phyloP scores from a whole-genome alignment of 2,113 vertebrate genomes.

The Bucco capensis region DNA sequence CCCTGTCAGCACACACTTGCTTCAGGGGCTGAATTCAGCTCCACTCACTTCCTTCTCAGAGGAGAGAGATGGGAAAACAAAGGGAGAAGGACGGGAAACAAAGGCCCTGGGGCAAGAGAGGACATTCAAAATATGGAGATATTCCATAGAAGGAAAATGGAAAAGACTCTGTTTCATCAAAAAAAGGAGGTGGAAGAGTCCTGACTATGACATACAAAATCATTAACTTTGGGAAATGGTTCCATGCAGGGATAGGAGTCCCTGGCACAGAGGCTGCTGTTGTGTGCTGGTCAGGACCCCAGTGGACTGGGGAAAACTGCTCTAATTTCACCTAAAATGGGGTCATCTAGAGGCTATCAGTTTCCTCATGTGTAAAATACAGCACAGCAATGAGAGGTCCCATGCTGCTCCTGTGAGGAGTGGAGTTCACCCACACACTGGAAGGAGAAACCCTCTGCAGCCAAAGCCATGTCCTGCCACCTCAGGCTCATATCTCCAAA shows the following conservation, averaged over 20 bases:
- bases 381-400: background rate
- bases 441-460: background rate
- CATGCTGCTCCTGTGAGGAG: accelerated
- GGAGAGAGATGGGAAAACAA: background rate
- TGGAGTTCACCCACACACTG: accelerated
- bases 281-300: too few species aligned
- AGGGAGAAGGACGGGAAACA: background rate
- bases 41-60: background rate
- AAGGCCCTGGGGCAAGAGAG: background rate
- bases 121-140: background rate
- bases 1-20: background rate
- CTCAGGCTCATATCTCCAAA: accelerated
- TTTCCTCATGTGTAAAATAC: background rate
- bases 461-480: background rate
- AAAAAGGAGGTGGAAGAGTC: background rate
- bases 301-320: accelerated
- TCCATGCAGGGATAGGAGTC: accelerated
- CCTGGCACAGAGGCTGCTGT: background rate
- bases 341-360: background rate
- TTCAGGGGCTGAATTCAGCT: background rate
- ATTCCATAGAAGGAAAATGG: background rate
- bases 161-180: background rate
- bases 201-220: background rate
- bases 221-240: background rate
- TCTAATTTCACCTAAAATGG: background rate